These are phyloP conservation scores for Threskiornis aethiopicus DNA, from an alignment of 2,797 vertebrate species.

Conservation along the genomic window DNA sequence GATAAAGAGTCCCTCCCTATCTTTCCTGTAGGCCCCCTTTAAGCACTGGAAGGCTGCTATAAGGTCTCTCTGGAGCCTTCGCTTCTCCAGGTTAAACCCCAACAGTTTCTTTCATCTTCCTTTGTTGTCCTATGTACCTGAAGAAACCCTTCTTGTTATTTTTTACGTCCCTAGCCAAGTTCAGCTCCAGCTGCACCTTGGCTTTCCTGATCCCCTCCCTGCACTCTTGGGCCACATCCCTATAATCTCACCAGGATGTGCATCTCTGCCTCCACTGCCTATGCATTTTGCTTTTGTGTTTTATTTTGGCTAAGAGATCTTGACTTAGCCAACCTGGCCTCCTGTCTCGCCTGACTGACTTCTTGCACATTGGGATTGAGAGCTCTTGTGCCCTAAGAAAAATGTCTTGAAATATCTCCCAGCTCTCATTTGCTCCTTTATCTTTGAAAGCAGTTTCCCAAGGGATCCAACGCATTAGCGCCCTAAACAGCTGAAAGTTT, in stretches of 20 bases:
- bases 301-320: no score
- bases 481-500: not conserved
- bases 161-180: not conserved
- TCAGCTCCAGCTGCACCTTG: not conserved
- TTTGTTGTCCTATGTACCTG: not conserved
- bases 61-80: not conserved
- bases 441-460: not conserved
- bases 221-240: not conserved
- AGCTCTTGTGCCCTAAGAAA: not conserved
- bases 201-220: not conserved
- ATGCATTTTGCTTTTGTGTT: no score
- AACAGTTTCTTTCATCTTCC: not conserved
- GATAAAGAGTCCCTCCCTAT: not conserved
- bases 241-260: no score
- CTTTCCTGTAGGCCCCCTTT: not conserved
- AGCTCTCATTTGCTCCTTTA: not conserved
- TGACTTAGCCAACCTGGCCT: no score
- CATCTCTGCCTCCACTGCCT: no score
- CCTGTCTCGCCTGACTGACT: no score
- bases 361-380: not conserved
- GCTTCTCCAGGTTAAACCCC: not conserved
- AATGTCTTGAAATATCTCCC: not conserved
- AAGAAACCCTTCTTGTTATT: not conserved
- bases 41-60: not conserved
- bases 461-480: not conserved